Conservation (phyloP, 53 echinoderm and acorn worm genomes). For the Stichopus horrens region DNA sequence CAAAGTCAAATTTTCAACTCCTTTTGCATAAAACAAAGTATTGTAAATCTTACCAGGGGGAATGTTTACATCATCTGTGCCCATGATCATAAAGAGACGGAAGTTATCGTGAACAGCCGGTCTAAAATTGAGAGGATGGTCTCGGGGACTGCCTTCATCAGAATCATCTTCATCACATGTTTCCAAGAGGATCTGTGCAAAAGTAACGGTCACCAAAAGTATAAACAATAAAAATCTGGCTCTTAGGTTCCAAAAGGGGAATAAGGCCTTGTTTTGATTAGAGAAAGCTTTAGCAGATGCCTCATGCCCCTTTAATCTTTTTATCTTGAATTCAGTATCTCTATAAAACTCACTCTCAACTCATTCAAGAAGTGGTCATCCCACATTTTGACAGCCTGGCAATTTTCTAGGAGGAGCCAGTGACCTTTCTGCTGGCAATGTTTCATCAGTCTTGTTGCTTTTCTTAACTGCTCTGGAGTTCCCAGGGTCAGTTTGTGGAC, state of each 20-base stretch:
- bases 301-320: background rate
- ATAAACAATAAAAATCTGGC: background rate
- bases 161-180: background rate
- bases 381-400: slow-evolving; percentile 64
- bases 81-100: slow-evolving; percentile 81
- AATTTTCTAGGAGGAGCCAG: slow-evolving; percentile 84
- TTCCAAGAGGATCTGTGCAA: slow-evolving; percentile 12
- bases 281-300: too few relatives aligned
- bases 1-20: too few relatives aligned
- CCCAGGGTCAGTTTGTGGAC: slow-evolving; percentile 79
- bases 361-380: slow-evolving; percentile 60
- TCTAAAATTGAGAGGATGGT: background rate
- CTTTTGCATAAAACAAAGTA: background rate
- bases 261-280: too few relatives aligned
- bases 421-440: slow-evolving; percentile 62
- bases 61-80: slow-evolving; percentile 58
- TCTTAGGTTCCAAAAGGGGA: too few relatives aligned
- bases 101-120: slow-evolving; percentile 66
- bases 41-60: slow-evolving; percentile 66
- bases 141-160: background rate
- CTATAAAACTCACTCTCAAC: slow-evolving; percentile 56
- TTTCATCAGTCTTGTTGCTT: slow-evolving; percentile 57
- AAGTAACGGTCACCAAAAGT: background rate
- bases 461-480: slow-evolving; percentile 53
- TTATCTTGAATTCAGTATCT: background rate